Conservation (phyloP, 2,888 invertebrate species). For the Petrolisthes manimaculis region DNA sequence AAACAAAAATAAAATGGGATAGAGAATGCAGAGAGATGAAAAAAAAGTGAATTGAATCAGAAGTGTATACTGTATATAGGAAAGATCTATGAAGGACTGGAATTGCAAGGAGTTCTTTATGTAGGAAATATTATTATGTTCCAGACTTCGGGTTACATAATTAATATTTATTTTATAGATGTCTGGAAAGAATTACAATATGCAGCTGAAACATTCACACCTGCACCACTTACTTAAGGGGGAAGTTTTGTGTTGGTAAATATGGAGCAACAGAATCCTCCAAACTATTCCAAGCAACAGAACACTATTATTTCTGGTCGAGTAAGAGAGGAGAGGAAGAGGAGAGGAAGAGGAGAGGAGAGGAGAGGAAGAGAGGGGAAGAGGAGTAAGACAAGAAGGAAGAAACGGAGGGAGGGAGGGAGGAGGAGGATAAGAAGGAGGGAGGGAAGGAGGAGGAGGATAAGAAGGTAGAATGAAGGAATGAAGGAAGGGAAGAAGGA, state of each 20-base stretch:
- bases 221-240: neutral
- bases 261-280: too few relatives aligned
- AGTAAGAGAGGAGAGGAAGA: neutral
- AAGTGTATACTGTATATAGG: neutral
- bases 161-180: too few relatives aligned
- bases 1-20: neutral
- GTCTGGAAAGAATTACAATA: too few relatives aligned
- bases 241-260: neutral
- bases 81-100: too few relatives aligned
- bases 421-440: slow-evolving; percentile 1
- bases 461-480: neutral
- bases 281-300: too few relatives aligned
- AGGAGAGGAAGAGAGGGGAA: neutral
- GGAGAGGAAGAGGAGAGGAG: neutral
- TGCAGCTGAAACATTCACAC: too few relatives aligned
- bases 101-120: too few relatives aligned
- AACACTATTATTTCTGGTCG: too few relatives aligned
- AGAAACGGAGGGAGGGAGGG: neutral
- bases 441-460: slow-evolving; percentile 6
- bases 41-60: neutral
- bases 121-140: too few relatives aligned
- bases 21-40: neutral
- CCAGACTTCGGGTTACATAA: too few relatives aligned
- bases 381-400: neutral
- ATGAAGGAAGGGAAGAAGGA: neutral